Conservation (phyloP, 2,113 vertebrate species). For the Heloderma charlesbogerti region DNA sequence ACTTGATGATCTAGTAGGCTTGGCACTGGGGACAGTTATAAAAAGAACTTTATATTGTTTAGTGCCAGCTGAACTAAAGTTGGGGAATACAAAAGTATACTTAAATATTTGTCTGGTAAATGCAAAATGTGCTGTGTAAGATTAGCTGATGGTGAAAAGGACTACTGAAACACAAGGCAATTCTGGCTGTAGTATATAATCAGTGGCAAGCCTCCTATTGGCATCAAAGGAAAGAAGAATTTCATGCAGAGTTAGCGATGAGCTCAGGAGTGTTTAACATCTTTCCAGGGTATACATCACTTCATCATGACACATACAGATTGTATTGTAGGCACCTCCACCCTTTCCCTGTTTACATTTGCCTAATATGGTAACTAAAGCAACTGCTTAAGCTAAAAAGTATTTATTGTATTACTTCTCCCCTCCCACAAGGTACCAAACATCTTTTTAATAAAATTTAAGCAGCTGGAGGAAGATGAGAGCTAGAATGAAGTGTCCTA, state of each 20-base stretch:
- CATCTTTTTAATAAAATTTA: conserved; percentile 7
- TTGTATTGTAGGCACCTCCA: background rate
- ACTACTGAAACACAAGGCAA: background rate
- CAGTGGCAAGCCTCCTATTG: background rate
- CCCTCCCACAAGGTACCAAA: background rate
- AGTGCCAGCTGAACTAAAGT: background rate
- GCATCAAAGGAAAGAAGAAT: background rate
- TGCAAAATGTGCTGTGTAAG: background rate
- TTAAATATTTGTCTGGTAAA: background rate
- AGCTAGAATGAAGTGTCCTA: background rate
- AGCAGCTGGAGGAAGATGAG: conserved; percentile 14
- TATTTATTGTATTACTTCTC: background rate
- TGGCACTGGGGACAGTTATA: background rate
- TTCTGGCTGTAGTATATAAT: background rate
- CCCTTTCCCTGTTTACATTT: conserved; percentile 1
- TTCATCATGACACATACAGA: conserved; percentile 1
- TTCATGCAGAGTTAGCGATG: background rate
- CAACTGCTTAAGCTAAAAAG: conserved; percentile 15
- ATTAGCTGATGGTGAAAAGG: background rate
- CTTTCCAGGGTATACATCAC: conserved; percentile 13
- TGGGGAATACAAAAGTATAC: background rate
- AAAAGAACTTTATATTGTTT: background rate
- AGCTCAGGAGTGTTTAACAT: conserved; percentile 17
- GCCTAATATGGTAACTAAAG: conserved; percentile 25
- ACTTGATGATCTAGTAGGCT: background rate